Evolutionary conservation across 2,797 vertebrate species (phyloP), one percentile per base, ranked within the genome.

Genomic region (Coranthus polyacanthus): DNA sequence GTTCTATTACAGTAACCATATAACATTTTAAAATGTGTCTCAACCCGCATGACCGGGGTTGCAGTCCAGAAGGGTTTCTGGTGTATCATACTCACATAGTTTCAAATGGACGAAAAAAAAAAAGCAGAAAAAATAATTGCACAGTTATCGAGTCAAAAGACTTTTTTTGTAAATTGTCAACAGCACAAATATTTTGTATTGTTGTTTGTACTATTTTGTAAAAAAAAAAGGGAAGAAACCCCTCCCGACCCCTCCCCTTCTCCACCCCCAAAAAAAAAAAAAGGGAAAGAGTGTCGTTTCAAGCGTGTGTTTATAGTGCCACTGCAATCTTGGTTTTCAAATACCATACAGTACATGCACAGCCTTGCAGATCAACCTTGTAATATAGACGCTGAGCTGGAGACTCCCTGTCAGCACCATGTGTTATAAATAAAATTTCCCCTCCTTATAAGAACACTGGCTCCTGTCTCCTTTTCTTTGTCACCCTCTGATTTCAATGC

Each of bases 121-220:
- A 79, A 82, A 64, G 22, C 4, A 1, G 5, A 79, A 92, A 90
- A 92, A 92, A 91, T 75, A 86, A 88, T 90, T 88, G 91, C 89
- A 93, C 93, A 84, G 88, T 92, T 93, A 93, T 92, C 24, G 65
- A 85, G 93, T 92, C 90, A 91, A 86, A 84, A 86, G 60, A 88
- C 89, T 68, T 93, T 91, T 93, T 98, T 98, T 98, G 96, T 96
- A 98, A 98, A 96, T 91, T 73, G 93, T 96, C 95, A 94, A 97
- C 96, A 97, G 96, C 97, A 98, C 97, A 98, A 98, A 93, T 96
- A 95, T 97, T 98, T 98, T 98, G 96, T 99, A 98, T 96, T 93
- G 96, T 97, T 88, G 94, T 97, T 99, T 98, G 96, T 98, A 98
- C 95, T 94, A 95, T 97, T 98, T 98, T 98, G 92, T 97, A 97